Base-by-base conservation (phyloP, 2,888 invertebrate genomes). In the Eumerus sabulonum region DNA sequence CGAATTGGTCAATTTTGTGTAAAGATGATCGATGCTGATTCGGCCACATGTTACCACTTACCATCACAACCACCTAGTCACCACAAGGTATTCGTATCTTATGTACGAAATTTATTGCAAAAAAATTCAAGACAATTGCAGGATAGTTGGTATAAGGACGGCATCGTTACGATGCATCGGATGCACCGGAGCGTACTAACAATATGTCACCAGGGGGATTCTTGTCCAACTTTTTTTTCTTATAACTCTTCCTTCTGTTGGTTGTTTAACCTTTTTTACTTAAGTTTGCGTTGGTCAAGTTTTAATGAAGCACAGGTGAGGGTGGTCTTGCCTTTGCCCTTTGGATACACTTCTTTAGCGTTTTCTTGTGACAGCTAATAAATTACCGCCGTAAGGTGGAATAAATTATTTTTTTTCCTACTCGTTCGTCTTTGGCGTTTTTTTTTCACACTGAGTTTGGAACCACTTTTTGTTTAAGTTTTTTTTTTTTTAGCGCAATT, bases 1-100 rank as follows among this genome's bases (percentile, higher is more conserved):
- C 72, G 73, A 79, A 70, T 74, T 74, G 79, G 63, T 64, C 64
- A 74, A 74, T 70, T 74, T 74, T 79, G 79, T 74, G 79, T 79
- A 62, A 81, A 81, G 81, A 81, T 81, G 81, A 81, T 81, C 81
- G 76, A 81, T 81, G 81, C 76, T 64, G 81, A 81, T 81, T 81
- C 13, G 81, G 56, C 81, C 81, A 81, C 81, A 81, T 81, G 81
- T 67, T 81, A 71, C 76, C 68, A 64, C 64, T 74, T 74, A 70
- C 7, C 27, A 27, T 7, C 7, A n/a, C n/a, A 4, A 27, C 74
- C 70, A 71, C 76, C 62, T 62, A 51, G 45, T 76, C 57, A 71
- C 35, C 67, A 50, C 19, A 36, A 17, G 59, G 64, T 18, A 44
- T 40, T 19, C n/a, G 64, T 18, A 60, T 44, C 54, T 45, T 45